Evolutionary conservation across 2,113 vertebrate genomes (phyloP), one percentile per base, ranked within the genome.

Genomic region (Polypterus senegalus): DNA sequence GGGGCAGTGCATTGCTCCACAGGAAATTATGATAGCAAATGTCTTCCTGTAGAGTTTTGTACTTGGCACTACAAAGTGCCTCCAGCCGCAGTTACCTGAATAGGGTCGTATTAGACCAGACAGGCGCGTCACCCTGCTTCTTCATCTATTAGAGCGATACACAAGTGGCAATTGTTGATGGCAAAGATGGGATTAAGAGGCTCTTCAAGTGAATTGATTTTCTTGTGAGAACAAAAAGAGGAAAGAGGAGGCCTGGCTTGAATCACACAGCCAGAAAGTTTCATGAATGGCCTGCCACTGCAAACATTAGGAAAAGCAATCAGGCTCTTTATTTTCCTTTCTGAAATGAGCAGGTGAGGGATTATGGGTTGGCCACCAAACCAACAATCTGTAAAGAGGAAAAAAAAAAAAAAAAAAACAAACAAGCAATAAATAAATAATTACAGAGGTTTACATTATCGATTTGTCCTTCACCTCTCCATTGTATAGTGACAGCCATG

Each of bases 1-100:
- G 86, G 89, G 83, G 85, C 73, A 81, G 85, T 84, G 84, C 84
- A 87, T 85, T 84, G 81, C 88, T 82, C 89, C 83, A 90, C 92
- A 97, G 93, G 93, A 97, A 97, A 97, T 94, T 91, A 94, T 94
- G 91, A 93, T 97, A 86, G 90, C 92, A 94, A 96, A 97, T 88
- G 86, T 97, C 90, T 93, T 94, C 95, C 94, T 93, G 90, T 93
- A 77, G 86, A 86, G 90, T 86, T 84, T 81, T 81, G 89, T 81
- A 84, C 89, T 92, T 90, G 91, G 90, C 83, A 93, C 88, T 93
- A 95, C 92, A 96, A 97, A 97, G 93, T 92, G 87, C 88, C 77
- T 82, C 54, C 0, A 80, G 82, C 84, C 85, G 83, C 84, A 75
- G 75, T 91, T 92, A 97, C 92, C 91, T 94, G 91, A 97, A 94